Conservation (phyloP, 2,888 invertebrate species). For the Kuschelorhynchus macadamiae region DNA sequence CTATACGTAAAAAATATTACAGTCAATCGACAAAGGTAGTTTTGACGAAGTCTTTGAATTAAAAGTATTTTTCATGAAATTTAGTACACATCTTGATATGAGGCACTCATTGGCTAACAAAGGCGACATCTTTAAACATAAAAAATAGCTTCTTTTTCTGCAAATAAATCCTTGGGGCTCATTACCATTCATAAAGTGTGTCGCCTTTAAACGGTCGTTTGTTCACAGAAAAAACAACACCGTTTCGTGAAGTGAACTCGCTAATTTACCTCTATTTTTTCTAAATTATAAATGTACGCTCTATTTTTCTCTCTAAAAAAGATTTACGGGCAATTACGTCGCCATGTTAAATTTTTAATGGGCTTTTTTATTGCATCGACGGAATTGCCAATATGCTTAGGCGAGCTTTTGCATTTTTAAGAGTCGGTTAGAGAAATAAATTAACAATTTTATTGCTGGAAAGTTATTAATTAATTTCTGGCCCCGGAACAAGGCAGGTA, state of each 20-base stretch:
- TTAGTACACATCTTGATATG: too few relatives aligned
- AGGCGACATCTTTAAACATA: too few relatives aligned
- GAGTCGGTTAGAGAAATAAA: slow-evolving; percentile 39
- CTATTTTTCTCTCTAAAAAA: slow-evolving; percentile 29
- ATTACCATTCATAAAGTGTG: slow-evolving; percentile 26
- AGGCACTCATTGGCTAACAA: too few relatives aligned
- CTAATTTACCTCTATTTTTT: slow-evolving; percentile 35
- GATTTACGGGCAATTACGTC: slow-evolving; percentile 39
- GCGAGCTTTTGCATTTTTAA: slow-evolving; percentile 39
- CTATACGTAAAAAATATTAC: too few relatives aligned
- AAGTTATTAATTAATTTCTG: slow-evolving; percentile 35
- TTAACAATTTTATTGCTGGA: slow-evolving; percentile 31
- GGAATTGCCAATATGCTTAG: slow-evolving; percentile 41
- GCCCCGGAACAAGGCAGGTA: too few relatives aligned
- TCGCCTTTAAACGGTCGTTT: slow-evolving; percentile 12
- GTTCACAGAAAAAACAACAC: slow-evolving; percentile 16
- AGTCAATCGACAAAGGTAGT: too few relatives aligned
- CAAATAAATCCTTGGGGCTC: too few relatives aligned
- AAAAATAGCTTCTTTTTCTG: too few relatives aligned
- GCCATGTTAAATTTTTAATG: slow-evolving; percentile 43
- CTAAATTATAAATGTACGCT: slow-evolving; percentile 36
- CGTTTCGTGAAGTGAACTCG: slow-evolving; percentile 15
- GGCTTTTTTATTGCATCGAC: slow-evolving; percentile 38
- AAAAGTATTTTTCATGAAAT: too few relatives aligned
- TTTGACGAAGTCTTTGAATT: too few relatives aligned